Base-by-base conservation (phyloP, 64 coral and sea anemone genomes). In the Pocillopora verrucosa region DNA sequence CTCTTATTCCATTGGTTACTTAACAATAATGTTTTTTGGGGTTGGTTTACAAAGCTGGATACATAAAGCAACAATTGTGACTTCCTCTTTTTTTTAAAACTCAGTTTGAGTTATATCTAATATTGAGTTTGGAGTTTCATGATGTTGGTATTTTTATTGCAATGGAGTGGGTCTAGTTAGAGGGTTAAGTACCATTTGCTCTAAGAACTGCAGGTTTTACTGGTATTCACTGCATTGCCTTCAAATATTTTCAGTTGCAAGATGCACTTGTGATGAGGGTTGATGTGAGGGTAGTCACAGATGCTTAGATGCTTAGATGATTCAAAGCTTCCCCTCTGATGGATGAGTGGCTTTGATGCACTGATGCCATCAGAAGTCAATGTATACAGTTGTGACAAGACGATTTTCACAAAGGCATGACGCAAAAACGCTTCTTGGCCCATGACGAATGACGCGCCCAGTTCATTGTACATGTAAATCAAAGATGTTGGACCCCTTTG, bases 271-370 rank as follows among this genome's bases (percentile, higher is more conserved):
- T 85, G 20, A 70, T 24, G 82, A 85, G 82, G 82, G 76, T 76
- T 88, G 74, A 76, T 88, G 86, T 88, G 86, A 88, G 74, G 74
- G 86, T 88, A 88, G 73, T 88, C 73, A 76, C 72, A 76, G 89
- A 91, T 73, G 89, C 86, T 65, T 92, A 87, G 90, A 92, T 77
- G 90, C 79, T 67, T 87, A 72, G 82, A 92, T 86, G 41, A 76
- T 75, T 89, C 38, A 69, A 87, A 74, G 80, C 82, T 81, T 74
- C 74, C 58, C 72, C 56, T 91, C 89, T 84, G 80, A 90, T 65
- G 80, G 80, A 64, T 91, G 79, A 85, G 90, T 75, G 79, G 74
- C 87, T 87, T 87, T 83, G 90, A 92, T 73, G 74, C 83, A n/a
- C 90, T 79, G 90, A 92, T 87, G 90, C 73, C 90, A 91, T 83